These are phyloP conservation scores for Saguinus imperator DNA, from an alignment of 2,113 vertebrate species.

Conservation along the genomic window DNA sequence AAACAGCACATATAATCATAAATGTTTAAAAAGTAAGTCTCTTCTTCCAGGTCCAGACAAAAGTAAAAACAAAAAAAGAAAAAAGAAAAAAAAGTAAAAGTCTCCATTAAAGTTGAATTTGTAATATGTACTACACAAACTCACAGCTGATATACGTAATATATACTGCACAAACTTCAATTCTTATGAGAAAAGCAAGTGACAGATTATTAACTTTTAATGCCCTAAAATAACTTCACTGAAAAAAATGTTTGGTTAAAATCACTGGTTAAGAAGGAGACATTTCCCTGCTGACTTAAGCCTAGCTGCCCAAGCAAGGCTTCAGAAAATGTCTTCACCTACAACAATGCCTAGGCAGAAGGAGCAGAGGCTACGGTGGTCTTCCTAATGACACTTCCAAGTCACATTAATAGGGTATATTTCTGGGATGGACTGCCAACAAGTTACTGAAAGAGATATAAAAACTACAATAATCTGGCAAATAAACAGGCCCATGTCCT, in stretches of 20 bases:
- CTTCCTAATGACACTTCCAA: conserved; percentile 68
- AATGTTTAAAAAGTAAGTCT: conserved; percentile 49
- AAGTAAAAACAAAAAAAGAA: too few species aligned
- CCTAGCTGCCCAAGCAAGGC: conserved; percentile 75
- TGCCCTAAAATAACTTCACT: conserved; percentile 57
- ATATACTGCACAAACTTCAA: conserved; percentile 12
- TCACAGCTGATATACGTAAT: conserved; percentile 16
- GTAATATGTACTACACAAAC: not conserved
- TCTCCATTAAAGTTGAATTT: conserved; percentile 20
- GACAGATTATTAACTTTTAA: conserved; percentile 44
- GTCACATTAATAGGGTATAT: conserved; percentile 36
- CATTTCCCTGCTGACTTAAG: conserved; percentile 79
- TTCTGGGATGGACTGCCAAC: conserved; percentile 77
- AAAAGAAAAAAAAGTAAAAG: conserved; percentile 12
- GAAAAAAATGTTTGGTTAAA: conserved; percentile 49
- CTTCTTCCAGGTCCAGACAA: not conserved
- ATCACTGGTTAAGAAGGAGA: conserved; percentile 46
- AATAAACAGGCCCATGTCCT: conserved; percentile 46
- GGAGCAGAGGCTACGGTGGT: conserved; percentile 66
- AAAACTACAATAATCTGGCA: conserved; percentile 50
- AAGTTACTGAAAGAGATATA: conserved; percentile 73
- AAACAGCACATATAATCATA: conserved; percentile 46
- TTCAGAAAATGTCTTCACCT: conserved; percentile 60
- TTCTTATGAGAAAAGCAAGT: conserved; percentile 59
- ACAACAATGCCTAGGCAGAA: conserved; percentile 42